These are phyloP conservation scores for Chrysogorgia sp. DNA, from an alignment of 92 coral and sea anemone species.

Conservation along the genomic window DNA sequence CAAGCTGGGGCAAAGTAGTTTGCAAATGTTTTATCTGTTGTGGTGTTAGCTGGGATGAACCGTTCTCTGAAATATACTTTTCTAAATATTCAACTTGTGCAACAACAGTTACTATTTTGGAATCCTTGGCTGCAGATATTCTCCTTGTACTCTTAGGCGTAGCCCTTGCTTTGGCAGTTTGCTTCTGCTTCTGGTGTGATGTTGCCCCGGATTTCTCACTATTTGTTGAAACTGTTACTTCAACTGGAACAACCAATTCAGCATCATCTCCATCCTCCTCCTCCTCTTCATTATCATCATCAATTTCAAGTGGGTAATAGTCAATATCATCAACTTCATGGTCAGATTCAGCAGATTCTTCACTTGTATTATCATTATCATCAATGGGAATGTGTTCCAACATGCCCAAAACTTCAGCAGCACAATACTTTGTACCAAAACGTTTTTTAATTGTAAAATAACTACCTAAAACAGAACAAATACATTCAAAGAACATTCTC, in stretches of 20 bases:
- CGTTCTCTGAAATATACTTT: constrained; percentile 4
- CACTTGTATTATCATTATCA: constrained; percentile 43
- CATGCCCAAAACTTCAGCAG: constrained; percentile 40
- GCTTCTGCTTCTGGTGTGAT: background rate
- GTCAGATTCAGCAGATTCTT: constrained; percentile 43
- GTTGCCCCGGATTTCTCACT: background rate
- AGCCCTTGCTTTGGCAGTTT: background rate
- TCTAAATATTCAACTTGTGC: constrained; percentile 31
- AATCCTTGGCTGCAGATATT: background rate
- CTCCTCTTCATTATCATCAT: constrained; percentile 22
- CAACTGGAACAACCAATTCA: constrained; percentile 26
- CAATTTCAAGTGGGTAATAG: constrained; percentile 11
- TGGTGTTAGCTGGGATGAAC: constrained; percentile 3
- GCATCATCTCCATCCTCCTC: constrained; percentile 32
- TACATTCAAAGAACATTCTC: background rate
- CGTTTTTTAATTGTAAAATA: background rate
- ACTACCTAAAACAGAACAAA: background rate
- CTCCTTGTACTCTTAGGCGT: background rate
- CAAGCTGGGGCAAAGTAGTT: constrained; percentile 3
- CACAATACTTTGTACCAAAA: constrained; percentile 3
- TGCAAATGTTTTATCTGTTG: constrained; percentile 14
- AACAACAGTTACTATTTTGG: constrained; percentile 10
- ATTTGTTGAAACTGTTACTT: background rate
- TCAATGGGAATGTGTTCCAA: constrained; percentile 54
- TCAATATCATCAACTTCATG: constrained; percentile 20